Conservation (phyloP, 1,140 invertebrate species). For the Bombus affinis region DNA sequence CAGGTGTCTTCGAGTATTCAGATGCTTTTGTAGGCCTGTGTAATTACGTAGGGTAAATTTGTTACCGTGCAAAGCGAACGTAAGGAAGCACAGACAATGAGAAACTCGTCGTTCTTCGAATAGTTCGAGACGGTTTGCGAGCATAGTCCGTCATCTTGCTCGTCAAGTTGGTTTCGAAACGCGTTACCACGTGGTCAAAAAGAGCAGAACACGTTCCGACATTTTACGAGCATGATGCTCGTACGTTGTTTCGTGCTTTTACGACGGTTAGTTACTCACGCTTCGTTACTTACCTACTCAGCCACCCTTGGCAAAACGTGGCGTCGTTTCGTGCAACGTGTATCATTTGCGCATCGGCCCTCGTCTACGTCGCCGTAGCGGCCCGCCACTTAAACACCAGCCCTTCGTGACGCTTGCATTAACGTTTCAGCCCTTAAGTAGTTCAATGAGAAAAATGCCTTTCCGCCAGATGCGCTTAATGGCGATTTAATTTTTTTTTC, state of each 20-base stretch:
- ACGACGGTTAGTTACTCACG: conserved; percentile 67
- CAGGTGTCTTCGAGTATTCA: background rate
- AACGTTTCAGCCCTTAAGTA: conserved; percentile 5
- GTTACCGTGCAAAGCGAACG: background rate
- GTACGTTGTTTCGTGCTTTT: conserved; percentile 65
- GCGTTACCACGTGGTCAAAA: conserved; percentile 5
- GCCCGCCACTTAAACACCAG: background rate
- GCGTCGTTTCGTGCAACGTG: conserved; percentile 26
- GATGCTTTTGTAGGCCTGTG: background rate
- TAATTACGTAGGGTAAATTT: background rate
- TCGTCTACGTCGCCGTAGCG: background rate
- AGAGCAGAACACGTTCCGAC: conserved; percentile 52
- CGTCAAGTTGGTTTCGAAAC: conserved; percentile 31
- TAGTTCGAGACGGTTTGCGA: background rate
- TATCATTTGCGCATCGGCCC: conserved; percentile 16
- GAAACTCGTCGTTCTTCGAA: background rate
- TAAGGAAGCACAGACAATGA: background rate
- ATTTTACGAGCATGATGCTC: conserved; percentile 56
- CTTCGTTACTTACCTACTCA: conserved; percentile 62
- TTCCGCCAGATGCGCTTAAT: background rate
- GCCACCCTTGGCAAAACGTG: conserved; percentile 48
- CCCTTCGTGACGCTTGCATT: background rate
- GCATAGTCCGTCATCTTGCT: conserved; percentile 26
- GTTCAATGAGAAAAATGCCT: conserved; percentile 19
- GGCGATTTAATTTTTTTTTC: conserved; percentile 1